Evolutionary conservation across 2,113 vertebrate genomes (phyloP).

Genomic region (Halcyon senegalensis): DNA sequence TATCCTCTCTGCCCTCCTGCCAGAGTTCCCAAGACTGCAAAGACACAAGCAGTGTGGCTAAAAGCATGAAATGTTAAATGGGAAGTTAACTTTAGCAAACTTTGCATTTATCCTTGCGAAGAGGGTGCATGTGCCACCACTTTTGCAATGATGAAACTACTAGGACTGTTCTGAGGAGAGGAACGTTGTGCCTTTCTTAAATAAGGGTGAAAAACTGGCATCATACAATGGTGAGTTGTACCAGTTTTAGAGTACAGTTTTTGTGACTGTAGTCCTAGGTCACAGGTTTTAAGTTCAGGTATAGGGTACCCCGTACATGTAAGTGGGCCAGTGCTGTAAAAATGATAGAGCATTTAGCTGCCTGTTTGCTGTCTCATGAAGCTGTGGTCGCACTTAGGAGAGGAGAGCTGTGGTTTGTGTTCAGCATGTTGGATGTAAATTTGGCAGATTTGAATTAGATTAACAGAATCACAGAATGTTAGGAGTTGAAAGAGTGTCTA

Average conservation of each 20-base stretch:
- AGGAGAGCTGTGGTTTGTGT: neutral
- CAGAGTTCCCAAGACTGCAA: neutral
- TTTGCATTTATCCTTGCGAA: neutral
- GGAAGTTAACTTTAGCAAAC: neutral
- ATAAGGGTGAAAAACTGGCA: neutral
- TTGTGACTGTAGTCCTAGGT: neutral
- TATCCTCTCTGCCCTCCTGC: neutral
- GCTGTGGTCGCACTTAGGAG: neutral
- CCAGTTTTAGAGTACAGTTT: neutral
- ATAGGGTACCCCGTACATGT: neutral
- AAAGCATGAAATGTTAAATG: neutral
- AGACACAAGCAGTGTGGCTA: neutral
- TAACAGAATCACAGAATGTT: too few relatives aligned
- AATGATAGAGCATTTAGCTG: neutral
- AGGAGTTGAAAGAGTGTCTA: too few relatives aligned
- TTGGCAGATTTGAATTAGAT: neutral
- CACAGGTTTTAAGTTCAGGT: neutral
- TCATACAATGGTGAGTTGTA: neutral
- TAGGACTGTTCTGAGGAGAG: neutral
- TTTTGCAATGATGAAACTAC: neutral
- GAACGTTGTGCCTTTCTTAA: neutral
- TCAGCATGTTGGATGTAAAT: neutral
- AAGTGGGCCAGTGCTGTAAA: neutral
- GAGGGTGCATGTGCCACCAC: neutral
- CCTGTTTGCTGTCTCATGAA: neutral